Percentiles rank a stretch among this genome's conserved stretches.
These are phyloP conservation scores for Phaetusa simplex DNA, from an alignment of 2,113 vertebrate species.

Conservation along the genomic window DNA sequence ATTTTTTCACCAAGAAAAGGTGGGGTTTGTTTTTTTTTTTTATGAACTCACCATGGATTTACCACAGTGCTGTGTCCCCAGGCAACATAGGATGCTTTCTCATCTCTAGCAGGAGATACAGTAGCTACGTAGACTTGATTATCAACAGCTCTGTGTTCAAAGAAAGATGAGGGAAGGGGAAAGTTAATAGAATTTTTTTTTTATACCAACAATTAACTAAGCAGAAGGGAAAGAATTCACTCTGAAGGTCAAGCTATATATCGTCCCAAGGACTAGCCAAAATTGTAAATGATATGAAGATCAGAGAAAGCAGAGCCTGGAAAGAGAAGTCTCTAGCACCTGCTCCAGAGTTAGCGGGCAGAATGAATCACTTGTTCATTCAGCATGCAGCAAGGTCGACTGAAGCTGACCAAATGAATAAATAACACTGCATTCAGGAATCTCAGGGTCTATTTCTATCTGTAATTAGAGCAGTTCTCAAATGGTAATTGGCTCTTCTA, in stretches of 20 bases:
- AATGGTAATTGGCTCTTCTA: background rate
- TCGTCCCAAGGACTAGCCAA: background rate
- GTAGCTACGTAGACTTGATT: slow-evolving; percentile 93
- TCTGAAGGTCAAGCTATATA: background rate
- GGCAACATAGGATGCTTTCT: slow-evolving; percentile 87
- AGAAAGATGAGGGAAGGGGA: background rate
- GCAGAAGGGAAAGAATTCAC: background rate
- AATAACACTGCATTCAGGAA: background rate
- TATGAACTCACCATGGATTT: slow-evolving; percentile 87
- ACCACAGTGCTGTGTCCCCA: slow-evolving; percentile 97
- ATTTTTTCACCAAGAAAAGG: background rate
- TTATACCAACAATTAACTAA: background rate
- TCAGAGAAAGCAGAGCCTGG: background rate
- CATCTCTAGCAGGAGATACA: slow-evolving; percentile 91
- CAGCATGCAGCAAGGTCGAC: background rate
- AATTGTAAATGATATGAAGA: background rate
- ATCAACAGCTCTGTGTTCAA: slow-evolving; percentile 84
- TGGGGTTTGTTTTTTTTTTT: background rate
- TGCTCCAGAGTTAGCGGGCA: background rate
- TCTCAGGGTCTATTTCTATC: background rate
- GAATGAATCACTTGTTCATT: background rate
- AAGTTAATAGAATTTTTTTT: background rate
- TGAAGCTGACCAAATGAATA: background rate
- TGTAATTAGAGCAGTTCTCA: background rate
- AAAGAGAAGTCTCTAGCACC: background rate